phyloP scores from a whole-genome alignment of 2,113 vertebrate species.

The Rhineura floridana region DNA sequence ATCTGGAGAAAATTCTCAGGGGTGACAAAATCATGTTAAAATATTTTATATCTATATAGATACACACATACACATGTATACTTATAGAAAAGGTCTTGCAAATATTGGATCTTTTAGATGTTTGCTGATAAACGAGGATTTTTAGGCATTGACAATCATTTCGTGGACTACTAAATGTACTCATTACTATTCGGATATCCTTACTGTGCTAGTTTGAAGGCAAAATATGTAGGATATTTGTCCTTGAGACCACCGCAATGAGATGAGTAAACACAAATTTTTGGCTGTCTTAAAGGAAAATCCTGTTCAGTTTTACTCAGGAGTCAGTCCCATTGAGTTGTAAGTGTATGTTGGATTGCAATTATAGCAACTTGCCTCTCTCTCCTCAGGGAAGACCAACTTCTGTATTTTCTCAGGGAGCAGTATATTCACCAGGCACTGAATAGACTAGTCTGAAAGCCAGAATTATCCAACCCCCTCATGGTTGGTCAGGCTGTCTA shows the following conservation, averaged over 20 bases:
- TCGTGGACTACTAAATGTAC: background rate
- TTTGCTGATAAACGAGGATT: background rate
- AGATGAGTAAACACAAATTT: background rate
- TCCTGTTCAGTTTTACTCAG: background rate
- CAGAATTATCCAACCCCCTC: background rate
- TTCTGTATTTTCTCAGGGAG: background rate
- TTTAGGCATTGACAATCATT: background rate
- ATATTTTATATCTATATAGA: too few species aligned
- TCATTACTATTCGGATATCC: background rate
- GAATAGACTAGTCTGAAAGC: background rate
- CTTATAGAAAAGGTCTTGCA: too few species aligned
- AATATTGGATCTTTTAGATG: background rate
- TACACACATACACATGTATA: too few species aligned
- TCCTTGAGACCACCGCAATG: background rate
- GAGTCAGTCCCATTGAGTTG: background rate
- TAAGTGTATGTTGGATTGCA: background rate
- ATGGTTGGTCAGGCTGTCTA: background rate
- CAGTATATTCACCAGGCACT: background rate
- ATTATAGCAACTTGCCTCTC: background rate
- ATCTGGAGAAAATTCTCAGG: background rate
- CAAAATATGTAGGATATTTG: background rate
- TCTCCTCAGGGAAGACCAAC: background rate
- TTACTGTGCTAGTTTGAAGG: background rate
- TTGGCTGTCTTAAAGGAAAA: background rate
- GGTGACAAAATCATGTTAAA: background rate